Conservation (phyloP, 1,140 invertebrate genomes). For the Saccostrea glomerata region DNA sequence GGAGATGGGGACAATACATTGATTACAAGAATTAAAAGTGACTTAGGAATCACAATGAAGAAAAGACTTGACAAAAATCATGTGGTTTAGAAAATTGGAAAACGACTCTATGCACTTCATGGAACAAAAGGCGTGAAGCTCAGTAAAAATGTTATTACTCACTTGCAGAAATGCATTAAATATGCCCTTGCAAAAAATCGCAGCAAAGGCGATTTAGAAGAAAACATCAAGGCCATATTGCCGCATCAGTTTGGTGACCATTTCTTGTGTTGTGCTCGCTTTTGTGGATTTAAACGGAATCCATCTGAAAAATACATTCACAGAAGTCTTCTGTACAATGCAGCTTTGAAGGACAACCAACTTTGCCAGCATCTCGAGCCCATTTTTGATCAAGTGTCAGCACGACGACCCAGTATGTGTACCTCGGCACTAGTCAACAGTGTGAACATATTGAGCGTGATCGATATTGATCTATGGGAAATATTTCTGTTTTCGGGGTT, state of each 20-base stretch:
- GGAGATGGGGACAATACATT: slow-evolving; percentile 33
- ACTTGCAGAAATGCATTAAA: slow-evolving; percentile 52
- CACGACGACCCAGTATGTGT: no score
- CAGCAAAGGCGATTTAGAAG: slow-evolving; percentile 31
- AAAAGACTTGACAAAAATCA: slow-evolving; percentile 32
- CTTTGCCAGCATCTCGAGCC: not conserved
- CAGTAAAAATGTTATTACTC: slow-evolving; percentile 50
- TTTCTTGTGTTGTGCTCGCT: slow-evolving; percentile 36
- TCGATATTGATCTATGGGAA: no score
- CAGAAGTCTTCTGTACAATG: slow-evolving; percentile 45
- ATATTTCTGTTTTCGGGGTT: no score
- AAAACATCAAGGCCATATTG: slow-evolving; percentile 44
- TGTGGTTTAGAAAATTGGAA: not conserved
- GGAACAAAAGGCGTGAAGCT: not conserved
- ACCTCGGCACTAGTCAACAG: no score
- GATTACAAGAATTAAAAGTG: not conserved
- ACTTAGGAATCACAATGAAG: slow-evolving; percentile 14
- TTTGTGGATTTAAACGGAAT: slow-evolving; percentile 49
- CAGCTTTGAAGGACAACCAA: not conserved
- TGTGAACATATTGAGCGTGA: no score
- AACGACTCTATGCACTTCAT: slow-evolving; percentile 3
- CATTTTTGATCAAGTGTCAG: no score
- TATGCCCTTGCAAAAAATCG: slow-evolving; percentile 14
- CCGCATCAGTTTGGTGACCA: slow-evolving; percentile 56
- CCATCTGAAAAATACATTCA: slow-evolving; percentile 41